phyloP scores from a whole-genome alignment of 2,888 invertebrate species.

The Ceramica pisi region DNA sequence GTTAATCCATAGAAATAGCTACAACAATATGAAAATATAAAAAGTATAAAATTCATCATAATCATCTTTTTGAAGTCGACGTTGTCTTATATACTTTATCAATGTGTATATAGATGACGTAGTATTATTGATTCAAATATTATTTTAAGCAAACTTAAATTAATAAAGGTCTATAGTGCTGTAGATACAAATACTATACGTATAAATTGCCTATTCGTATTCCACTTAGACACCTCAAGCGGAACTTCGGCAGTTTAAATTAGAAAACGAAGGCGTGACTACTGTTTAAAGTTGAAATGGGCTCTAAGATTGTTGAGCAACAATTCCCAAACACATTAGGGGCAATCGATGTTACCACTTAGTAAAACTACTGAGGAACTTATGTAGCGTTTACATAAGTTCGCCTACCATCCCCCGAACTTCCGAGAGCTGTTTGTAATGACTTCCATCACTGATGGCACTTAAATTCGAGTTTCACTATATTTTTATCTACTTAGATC shows the following conservation, averaged over 20 bases:
- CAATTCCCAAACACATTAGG: conserved; percentile 70
- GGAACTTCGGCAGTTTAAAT: conserved; percentile 63
- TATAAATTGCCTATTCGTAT: conserved; percentile 51
- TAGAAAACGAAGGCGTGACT: conserved; percentile 62
- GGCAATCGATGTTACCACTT: conserved; percentile 71
- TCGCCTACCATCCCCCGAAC: conserved; percentile 63
- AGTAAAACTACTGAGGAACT: conserved; percentile 71
- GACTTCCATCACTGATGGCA: conserved; percentile 72
- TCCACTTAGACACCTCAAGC: conserved; percentile 48
- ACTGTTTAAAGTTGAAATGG: conserved; percentile 63
- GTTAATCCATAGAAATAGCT: neutral
- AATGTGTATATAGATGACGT: too few relatives aligned
- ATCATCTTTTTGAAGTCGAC: neutral
- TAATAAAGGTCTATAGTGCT: neutral
- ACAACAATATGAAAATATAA: neutral
- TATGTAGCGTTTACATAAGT: conserved; percentile 69
- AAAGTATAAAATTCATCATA: neutral
- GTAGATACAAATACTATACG: neutral
- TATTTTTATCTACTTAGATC: conserved; percentile 55
- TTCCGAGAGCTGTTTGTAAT: conserved; percentile 75
- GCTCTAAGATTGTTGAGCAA: conserved; percentile 66
- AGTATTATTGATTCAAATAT: too few relatives aligned
- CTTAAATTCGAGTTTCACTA: conserved; percentile 61
- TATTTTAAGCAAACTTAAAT: neutral
- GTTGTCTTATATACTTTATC: too few relatives aligned